phyloP scores from a whole-genome alignment of 2,888 invertebrate genomes.

The Lordiphosa fenestrarum region DNA sequence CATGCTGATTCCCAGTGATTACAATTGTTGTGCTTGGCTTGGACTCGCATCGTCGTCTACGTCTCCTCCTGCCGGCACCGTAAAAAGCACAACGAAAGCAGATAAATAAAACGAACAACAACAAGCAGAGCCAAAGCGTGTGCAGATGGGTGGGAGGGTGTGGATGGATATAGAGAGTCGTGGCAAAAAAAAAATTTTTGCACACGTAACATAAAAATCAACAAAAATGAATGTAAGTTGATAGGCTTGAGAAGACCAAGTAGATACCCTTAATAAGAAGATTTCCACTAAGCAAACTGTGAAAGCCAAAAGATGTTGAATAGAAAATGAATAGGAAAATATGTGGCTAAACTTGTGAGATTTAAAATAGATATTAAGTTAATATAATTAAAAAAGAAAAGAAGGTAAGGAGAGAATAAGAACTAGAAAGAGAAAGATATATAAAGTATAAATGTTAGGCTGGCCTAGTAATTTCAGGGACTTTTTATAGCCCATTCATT shows the following conservation, averaged over 20 bases:
- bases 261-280: conserved; percentile 6
- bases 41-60: conserved; percentile 14
- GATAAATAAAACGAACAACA: conserved; percentile 49
- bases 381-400: too few species aligned
- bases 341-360: too few species aligned
- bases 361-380: too few species aligned
- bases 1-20: conserved; percentile 74
- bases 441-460: too few species aligned
- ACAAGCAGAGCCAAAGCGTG: neutral
- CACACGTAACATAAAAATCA: conserved; percentile 25
- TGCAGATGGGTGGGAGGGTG: conserved; percentile 6
- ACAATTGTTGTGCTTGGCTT: conserved; percentile 61
- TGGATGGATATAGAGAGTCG: conserved; percentile 14
- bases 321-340: too few species aligned
- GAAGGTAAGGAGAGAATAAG: too few species aligned
- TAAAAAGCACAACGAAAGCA: conserved; percentile 61
- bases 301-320: too few species aligned
- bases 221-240: conserved; percentile 13
- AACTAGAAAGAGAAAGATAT: too few species aligned
- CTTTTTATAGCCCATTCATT: too few species aligned
- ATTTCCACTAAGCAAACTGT: too few species aligned
- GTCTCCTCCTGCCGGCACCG: conserved; percentile 30
- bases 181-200: conserved; percentile 20
- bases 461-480: too few species aligned
- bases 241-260: neutral